A percentile compares a stretch with the other conserved stretches of the same genome.
Conservation (phyloP, 2,797 vertebrate genomes). For the Chelidonichthys spinosus region DNA sequence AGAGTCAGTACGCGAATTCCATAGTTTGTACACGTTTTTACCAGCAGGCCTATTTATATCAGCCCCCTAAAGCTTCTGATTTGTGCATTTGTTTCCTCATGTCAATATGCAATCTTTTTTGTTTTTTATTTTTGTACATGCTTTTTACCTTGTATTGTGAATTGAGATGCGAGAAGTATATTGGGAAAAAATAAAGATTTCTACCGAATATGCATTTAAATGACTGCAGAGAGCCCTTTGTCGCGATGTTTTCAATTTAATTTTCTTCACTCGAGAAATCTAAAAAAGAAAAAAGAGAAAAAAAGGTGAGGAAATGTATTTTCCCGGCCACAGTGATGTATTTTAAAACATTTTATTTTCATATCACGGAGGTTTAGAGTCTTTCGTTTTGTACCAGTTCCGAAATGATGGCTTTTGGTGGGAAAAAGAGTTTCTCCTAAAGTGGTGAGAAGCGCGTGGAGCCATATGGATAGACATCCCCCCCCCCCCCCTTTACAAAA, state of each 20-base stretch:
- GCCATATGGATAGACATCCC: slow-evolving; percentile 44
- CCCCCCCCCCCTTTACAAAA: slow-evolving; percentile 28
- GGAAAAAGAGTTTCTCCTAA: slow-evolving; percentile 20
- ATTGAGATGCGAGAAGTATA: slow-evolving; percentile 82
- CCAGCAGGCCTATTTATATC: slow-evolving; percentile 61
- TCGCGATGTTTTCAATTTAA: background rate
- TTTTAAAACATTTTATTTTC: background rate
- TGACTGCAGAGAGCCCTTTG: slow-evolving; percentile 32
- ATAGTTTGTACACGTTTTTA: slow-evolving; percentile 50
- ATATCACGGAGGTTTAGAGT: background rate
- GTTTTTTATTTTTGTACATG: slow-evolving; percentile 83
- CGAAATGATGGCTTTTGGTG: slow-evolving; percentile 32
- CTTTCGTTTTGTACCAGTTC: slow-evolving; percentile 2
- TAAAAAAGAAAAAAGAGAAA: background rate
- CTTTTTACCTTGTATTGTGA: slow-evolving; percentile 82
- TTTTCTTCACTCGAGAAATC: background rate
- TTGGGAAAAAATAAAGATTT: slow-evolving; percentile 84
- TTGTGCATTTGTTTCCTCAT: slow-evolving; percentile 69
- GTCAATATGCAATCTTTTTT: slow-evolving; percentile 75
- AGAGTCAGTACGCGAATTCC: slow-evolving; percentile 49
- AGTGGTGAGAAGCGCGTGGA: slow-evolving; percentile 24
- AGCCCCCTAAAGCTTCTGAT: slow-evolving; percentile 54
- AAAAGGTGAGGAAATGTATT: background rate
- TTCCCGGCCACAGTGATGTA: background rate
- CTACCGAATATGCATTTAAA: slow-evolving; percentile 77